Percentiles rank a stretch among this genome's conserved stretches.
phyloP scores from a whole-genome alignment of 2,797 vertebrate genomes.

The Nannoperca australis region DNA sequence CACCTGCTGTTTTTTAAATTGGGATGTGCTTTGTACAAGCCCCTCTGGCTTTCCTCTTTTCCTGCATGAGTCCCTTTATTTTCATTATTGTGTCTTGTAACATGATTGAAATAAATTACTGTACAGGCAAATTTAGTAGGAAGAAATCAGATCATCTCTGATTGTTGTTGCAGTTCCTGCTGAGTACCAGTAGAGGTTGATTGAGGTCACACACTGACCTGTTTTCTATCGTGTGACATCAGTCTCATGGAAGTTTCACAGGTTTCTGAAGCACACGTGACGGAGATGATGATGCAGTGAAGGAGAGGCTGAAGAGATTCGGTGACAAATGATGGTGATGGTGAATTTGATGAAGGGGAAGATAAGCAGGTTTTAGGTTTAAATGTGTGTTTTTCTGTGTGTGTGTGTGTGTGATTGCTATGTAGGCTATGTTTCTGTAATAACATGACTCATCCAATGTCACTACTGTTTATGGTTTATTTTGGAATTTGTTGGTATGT shows the following conservation, averaged over 20 bases:
- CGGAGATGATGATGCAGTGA: neutral
- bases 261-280: neutral
- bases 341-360: neutral
- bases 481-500: constrained; percentile 18
- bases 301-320: neutral
- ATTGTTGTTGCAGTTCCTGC: constrained; percentile 22
- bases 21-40: too few relatives aligned
- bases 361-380: neutral
- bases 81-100: neutral
- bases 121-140: neutral
- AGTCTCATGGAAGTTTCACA: neutral
- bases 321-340: neutral
- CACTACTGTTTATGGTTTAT: constrained; percentile 25
- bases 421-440: constrained; percentile 8
- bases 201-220: constrained; percentile 28
- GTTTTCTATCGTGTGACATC: constrained; percentile 8
- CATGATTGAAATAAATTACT: neutral
- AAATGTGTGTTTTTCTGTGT: neutral
- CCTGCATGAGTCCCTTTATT: neutral
- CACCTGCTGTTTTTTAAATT: too few relatives aligned
- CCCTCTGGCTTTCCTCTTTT: too few relatives aligned
- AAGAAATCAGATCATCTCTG: neutral
- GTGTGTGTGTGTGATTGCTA: constrained; percentile 9
- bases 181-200: constrained; percentile 35
- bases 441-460: constrained; percentile 25